Base-by-base conservation (phyloP, 1,140 invertebrate species). In the Trichonephila inaurata region DNA sequence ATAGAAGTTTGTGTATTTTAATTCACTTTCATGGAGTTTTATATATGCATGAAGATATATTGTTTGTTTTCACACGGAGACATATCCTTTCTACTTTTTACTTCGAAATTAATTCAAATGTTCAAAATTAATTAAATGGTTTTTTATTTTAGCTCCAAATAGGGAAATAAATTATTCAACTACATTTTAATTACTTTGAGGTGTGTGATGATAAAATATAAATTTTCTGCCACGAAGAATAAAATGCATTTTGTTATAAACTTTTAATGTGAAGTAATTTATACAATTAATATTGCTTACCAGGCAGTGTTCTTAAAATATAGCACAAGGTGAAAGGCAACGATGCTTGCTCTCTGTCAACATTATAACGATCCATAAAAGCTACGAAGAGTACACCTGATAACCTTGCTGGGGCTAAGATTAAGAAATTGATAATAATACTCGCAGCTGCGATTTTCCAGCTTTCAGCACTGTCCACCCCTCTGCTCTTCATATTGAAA, bases 341-440 rank as follows among this genome's bases (percentile, higher is more conserved):
- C 0, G 86, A 62, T 62, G 86, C 86, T n/a, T 64, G 60, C 28
- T 62, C 18, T 24, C 86, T 64, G 24, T 66, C 28, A n/a, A 64
- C 61, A 28, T 66, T 33, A 33, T 64, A 88, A 3, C 86, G 86
- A 6, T 88, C 86, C 28, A 88, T 28, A n/a, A 66, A 33, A 4
- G 86, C 86, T 5, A 88, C 86, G 19, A 64, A 88, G 14, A 64
- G 60, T 2, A 88, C 24, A 5, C 86, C 86, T 21, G 86, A 24
- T 18, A 88, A 24, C n/a, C 86, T 33, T 5, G 28, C 28, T 40
- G 60, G 86, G 0, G 86, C 60, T 24, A 88, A 40, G 62, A 64
- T 66, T n/a, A 62, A n/a, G 61, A 62, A 88, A 44, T 88, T 88
- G 60, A 88, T 64, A 12, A 88, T 16, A 24, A 40, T 28, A n/a